These are phyloP conservation scores for Prionailurus bengalensis DNA, from an alignment of 2,113 vertebrate genomes.

Conservation along the genomic window DNA sequence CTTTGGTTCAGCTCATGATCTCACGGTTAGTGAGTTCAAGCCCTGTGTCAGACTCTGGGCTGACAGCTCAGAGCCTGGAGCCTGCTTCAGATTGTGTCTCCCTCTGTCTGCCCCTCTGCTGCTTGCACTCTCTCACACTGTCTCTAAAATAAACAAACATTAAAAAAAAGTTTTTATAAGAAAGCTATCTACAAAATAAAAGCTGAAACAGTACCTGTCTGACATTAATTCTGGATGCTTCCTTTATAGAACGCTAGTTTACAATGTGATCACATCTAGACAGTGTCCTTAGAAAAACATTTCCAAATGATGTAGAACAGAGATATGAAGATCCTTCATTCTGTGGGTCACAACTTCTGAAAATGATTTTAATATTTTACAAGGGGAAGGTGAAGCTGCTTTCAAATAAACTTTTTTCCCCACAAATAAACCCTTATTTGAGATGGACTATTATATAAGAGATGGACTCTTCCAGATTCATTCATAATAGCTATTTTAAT, in stretches of 20 bases:
- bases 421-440: slow-evolving; percentile 19
- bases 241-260: slow-evolving; percentile 52
- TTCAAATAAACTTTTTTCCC: slow-evolving; percentile 37
- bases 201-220: background rate
- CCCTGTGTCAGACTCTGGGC: too few species aligned
- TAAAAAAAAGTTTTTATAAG: background rate
- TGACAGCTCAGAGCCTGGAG: too few species aligned
- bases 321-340: background rate
- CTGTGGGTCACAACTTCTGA: slow-evolving; percentile 26
- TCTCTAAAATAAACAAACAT: too few species aligned
- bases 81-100: too few species aligned
- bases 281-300: background rate
- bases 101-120: too few species aligned
- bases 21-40: too few species aligned
- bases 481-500: background rate
- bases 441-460: background rate
- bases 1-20: too few species aligned
- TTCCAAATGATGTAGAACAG: slow-evolving; percentile 11
- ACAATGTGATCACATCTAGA: slow-evolving; percentile 20
- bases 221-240: slow-evolving; percentile 27
- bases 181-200: slow-evolving; percentile 40
- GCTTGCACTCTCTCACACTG: too few species aligned
- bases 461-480: background rate
- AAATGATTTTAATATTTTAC: slow-evolving; percentile 7
- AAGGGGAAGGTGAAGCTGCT: slow-evolving; percentile 1